Conservation (phyloP, 2,888 invertebrate genomes). For the Phyto melanocephala region DNA sequence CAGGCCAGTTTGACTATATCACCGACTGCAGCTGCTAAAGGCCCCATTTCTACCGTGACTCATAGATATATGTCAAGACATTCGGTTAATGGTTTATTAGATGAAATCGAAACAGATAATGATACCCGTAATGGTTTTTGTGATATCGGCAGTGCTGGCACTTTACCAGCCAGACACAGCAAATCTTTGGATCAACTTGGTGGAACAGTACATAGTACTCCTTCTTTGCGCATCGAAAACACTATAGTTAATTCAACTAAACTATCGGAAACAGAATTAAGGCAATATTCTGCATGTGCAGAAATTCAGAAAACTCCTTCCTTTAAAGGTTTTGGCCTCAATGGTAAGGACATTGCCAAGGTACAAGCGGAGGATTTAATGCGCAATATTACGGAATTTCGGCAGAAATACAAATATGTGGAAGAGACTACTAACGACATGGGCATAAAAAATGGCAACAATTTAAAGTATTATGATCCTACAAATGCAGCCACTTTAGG, state of each 20-base stretch:
- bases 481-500: constrained; percentile 54
- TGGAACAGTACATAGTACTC: constrained; percentile 73
- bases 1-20: constrained; percentile 84
- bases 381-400: constrained; percentile 83
- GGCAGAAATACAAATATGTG: constrained; percentile 83
- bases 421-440: constrained; percentile 72
- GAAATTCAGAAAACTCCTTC: constrained; percentile 18
- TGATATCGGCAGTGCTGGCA: constrained; percentile 73
- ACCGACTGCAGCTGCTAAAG: constrained; percentile 78
- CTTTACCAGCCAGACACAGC: constrained; percentile 86
- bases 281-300: constrained; percentile 62
- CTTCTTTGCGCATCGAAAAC: constrained; percentile 75
- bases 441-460: neutral
- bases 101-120: constrained; percentile 68
- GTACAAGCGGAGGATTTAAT: constrained; percentile 81
- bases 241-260: constrained; percentile 50
- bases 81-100: constrained; percentile 82
- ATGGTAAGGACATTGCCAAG: constrained; percentile 67
- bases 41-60: constrained; percentile 64
- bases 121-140: constrained; percentile 63
- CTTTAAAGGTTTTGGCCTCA: constrained; percentile 40
- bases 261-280: constrained; percentile 60
- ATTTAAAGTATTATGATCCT: constrained; percentile 26
- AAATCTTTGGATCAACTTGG: constrained; percentile 90
- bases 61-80: constrained; percentile 80